These are phyloP conservation scores for Clarias gariepinus DNA, from an alignment of 2,113 vertebrate genomes.

Conservation along the genomic window DNA sequence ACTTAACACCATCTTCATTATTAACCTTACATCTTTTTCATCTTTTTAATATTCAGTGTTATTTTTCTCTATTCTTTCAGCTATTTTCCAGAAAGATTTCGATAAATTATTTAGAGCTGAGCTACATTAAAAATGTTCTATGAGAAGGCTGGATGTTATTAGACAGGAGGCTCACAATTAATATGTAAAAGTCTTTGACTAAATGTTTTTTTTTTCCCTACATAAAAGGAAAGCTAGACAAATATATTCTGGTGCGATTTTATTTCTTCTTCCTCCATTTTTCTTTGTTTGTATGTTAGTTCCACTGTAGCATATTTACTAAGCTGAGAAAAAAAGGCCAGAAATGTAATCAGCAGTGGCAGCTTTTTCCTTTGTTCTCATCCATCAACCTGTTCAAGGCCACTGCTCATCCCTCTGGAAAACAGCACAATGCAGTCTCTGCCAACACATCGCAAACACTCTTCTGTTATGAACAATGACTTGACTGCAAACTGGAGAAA, in stretches of 20 bases:
- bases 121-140: neutral
- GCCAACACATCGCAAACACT: neutral
- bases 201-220: neutral
- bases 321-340: neutral
- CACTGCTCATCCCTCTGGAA: constrained; percentile 4
- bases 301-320: neutral
- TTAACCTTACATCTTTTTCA: neutral
- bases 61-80: neutral
- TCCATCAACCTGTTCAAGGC: constrained; percentile 21
- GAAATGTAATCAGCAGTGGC: neutral
- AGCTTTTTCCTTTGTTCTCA: neutral
- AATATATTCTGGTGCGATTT: neutral
- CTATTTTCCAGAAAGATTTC: neutral
- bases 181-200: neutral
- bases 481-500: neutral
- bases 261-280: neutral
- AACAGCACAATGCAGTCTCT: neutral
- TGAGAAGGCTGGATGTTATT: neutral
- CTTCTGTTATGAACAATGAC: neutral
- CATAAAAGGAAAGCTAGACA: neutral
- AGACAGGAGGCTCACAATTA: neutral
- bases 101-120: neutral
- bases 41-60: neutral
- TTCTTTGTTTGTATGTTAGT: neutral
- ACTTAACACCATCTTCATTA: neutral